Percentiles rank a stretch among this genome's conserved stretches.
phyloP scores from a whole-genome alignment of 2,888 invertebrate genomes.

The Spicauda simplicius region DNA sequence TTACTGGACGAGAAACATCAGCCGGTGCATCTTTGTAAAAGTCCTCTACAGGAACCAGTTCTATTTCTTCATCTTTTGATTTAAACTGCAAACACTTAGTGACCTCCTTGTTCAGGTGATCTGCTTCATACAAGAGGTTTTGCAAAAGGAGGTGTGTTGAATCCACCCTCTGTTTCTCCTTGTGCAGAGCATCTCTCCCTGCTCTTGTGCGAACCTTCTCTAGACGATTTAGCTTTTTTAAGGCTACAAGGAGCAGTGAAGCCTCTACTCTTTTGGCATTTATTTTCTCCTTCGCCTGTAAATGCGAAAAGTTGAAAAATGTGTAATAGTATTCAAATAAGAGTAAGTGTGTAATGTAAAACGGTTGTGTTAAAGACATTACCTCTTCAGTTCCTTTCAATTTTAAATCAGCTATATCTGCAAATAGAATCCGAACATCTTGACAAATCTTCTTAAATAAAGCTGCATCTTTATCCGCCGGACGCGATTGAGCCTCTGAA shows the following conservation, averaged over 20 bases:
- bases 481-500: conserved; percentile 87
- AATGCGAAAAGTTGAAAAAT: not conserved
- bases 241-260: conserved; percentile 90
- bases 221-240: conserved; percentile 95
- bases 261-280: conserved; percentile 89
- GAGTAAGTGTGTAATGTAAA: too few relatives aligned
- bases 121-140: conserved; percentile 96
- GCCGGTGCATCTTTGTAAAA: conserved; percentile 92
- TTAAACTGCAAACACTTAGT: conserved; percentile 97
- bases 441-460: conserved; percentile 89
- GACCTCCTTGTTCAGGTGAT: conserved; percentile 97
- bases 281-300: conserved; percentile 86
- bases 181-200: conserved; percentile 91
- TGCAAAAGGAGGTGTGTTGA: conserved; percentile 95
- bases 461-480: conserved; percentile 87
- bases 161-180: conserved; percentile 95
- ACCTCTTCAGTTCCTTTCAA: conserved; percentile 83
- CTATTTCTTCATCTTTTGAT: conserved; percentile 97
- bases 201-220: conserved; percentile 95
- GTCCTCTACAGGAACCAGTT: conserved; percentile 92
- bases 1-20: conserved; percentile 87
- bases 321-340: too few relatives aligned
- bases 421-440: conserved; percentile 88
- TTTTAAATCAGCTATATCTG: conserved; percentile 88
- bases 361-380: conserved; percentile 35